A percentile compares a stretch with the other conserved stretches of the same genome.
These are phyloP conservation scores for rabbit (Oryctolagus cuniculus) DNA, from an alignment of 2,113 vertebrate species.

Conservation along the genomic window mOryCun1.1 NC_091434.1:74071001-74071500, in stretches of 20 bases:
- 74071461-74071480: not conserved
- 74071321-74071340: not conserved
- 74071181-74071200: constrained; percentile 30
- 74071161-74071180: constrained; percentile 6
- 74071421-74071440: not conserved
- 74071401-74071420: not conserved
- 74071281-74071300: not conserved
- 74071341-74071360: not conserved
- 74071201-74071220: not conserved
- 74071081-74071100: constrained; percentile 15
- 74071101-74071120: not conserved
- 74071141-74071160: not conserved
- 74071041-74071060: not conserved
- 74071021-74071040: not conserved
- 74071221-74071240: not conserved
- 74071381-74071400: not conserved
- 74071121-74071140: not conserved
- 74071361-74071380: not conserved
- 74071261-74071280: not conserved
- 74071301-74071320: not conserved
- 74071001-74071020: constrained; percentile 6
- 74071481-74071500: not conserved
- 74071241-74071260: not conserved
- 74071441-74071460: not conserved
- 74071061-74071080: not conserved